Conservation (phyloP, 2,113 vertebrate genomes). For the Triplophysa siluroides region DNA sequence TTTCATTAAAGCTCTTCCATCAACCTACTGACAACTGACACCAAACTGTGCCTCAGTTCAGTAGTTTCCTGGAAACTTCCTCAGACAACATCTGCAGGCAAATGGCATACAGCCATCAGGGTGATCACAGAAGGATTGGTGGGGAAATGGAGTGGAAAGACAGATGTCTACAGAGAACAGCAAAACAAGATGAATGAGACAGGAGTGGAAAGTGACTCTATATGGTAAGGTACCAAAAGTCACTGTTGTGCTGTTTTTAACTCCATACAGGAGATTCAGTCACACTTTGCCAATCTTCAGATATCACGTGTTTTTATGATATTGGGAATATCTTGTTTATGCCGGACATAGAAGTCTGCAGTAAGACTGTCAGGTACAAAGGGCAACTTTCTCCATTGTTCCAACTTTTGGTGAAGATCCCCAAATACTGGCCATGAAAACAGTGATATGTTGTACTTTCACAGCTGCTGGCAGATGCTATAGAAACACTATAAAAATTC, state of each 20-base stretch:
- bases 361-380: neutral
- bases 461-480: neutral
- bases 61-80: neutral
- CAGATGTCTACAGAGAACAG: slow-evolving; percentile 28
- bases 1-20: slow-evolving; percentile 3
- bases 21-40: neutral
- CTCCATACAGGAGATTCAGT: neutral
- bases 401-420: neutral
- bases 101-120: neutral
- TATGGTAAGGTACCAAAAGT: neutral
- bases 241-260: neutral
- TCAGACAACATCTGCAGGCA: slow-evolving; percentile 21
- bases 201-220: slow-evolving; percentile 19
- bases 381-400: neutral
- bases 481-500: slow-evolving; percentile 4
- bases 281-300: neutral
- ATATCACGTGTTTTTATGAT: no score
- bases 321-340: neutral
- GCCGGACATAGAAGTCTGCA: neutral
- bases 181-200: slow-evolving; percentile 25
- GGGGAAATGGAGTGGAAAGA: slow-evolving; percentile 30
- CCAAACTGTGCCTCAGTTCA: neutral
- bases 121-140: slow-evolving; percentile 10
- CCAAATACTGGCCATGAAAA: neutral
- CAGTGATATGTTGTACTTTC: no score